Conservation (phyloP, 2,113 vertebrate genomes). For the Cebidichthys violaceus region DNA sequence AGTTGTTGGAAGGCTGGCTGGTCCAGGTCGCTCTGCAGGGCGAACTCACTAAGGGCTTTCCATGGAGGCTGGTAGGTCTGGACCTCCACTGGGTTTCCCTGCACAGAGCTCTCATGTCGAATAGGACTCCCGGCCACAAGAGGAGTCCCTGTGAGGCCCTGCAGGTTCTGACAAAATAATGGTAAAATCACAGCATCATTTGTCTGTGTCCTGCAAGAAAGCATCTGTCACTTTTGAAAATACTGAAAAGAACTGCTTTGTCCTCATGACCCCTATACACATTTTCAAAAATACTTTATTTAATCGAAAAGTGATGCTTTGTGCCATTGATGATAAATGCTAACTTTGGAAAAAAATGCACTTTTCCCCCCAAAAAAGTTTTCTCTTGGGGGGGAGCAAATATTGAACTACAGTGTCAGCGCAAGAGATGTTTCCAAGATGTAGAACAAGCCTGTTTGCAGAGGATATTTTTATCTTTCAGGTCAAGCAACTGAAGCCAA, state of each 20-base stretch:
- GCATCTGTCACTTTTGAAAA: not conserved
- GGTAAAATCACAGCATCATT: not conserved
- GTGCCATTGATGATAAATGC: not conserved
- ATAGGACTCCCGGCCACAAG: slow-evolving; percentile 92
- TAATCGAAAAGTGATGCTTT: not conserved
- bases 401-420: not conserved
- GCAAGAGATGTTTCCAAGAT: not conserved
- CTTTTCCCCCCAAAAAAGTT: not conserved
- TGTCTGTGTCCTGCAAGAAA: not conserved
- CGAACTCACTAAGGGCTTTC: slow-evolving; percentile 95
- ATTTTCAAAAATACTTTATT: not conserved
- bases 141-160: slow-evolving; percentile 93
- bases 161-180: slow-evolving; percentile 83
- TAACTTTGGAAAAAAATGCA: not conserved
- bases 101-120: slow-evolving; percentile 89
- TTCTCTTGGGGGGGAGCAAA: not conserved
- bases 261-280: not conserved
- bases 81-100: slow-evolving; percentile 92
- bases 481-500: slow-evolving; percentile 66
- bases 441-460: slow-evolving; percentile 11
- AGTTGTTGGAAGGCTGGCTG: slow-evolving; percentile 93
- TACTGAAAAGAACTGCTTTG: not conserved
- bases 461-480: slow-evolving; percentile 28
- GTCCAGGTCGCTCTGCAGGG: slow-evolving; percentile 93
- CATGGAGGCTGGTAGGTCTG: slow-evolving; percentile 95